phyloP scores from a whole-genome alignment of 1,140 invertebrate genomes.

The Manduca sexta region DNA sequence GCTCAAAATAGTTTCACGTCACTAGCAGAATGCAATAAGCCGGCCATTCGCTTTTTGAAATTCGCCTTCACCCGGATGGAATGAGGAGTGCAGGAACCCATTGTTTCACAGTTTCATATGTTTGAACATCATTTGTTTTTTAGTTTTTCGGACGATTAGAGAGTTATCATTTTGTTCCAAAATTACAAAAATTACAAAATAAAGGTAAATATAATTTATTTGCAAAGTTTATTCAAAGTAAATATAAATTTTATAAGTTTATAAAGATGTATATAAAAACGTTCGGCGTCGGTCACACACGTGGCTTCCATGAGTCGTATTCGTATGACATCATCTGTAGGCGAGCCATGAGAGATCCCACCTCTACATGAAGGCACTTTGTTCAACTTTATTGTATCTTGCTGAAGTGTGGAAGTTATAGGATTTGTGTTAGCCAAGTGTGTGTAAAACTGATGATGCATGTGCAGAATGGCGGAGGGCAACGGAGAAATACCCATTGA shows the following conservation, averaged over 20 bases:
- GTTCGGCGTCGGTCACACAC: constrained; percentile 40
- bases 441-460: constrained; percentile 62
- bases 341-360: constrained; percentile 35
- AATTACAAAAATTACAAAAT: constrained; percentile 71
- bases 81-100: constrained; percentile 68
- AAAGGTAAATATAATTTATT: constrained; percentile 64
- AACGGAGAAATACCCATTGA: constrained; percentile 91
- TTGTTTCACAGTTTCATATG: constrained; percentile 71
- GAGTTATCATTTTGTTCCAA: constrained; percentile 70
- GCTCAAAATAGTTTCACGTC: constrained; percentile 56
- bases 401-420: constrained; percentile 16
- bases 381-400: constrained; percentile 18
- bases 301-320: constrained; percentile 52
- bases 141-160: constrained; percentile 72
- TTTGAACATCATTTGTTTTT: constrained; percentile 73
- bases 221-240: constrained; percentile 13
- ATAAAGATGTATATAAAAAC: constrained; percentile 28
- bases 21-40: constrained; percentile 66
- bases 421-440: constrained; percentile 42
- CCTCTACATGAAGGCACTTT: constrained; percentile 25
- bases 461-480: constrained; percentile 88
- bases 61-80: constrained; percentile 65
- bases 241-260: constrained; percentile 22
- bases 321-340: constrained; percentile 61
- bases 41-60: constrained; percentile 68